Base-by-base conservation (phyloP, 2,797 vertebrate species). In the Sebastes minor region DNA sequence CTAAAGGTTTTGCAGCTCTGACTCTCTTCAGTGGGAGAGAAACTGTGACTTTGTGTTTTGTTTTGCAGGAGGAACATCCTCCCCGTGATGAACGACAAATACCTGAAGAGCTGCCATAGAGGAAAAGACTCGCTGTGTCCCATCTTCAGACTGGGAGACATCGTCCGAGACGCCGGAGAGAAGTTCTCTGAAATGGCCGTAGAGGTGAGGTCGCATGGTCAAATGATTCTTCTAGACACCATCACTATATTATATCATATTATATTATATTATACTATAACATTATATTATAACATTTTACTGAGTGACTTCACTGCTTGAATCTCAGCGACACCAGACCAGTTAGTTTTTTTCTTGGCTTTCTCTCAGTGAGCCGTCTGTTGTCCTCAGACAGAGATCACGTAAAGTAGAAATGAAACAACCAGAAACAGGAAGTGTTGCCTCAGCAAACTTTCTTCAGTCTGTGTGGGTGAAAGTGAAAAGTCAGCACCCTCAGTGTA, bases 131-230 rank as follows among this genome's bases (percentile, higher is more conserved):
- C 88, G 0, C 75, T 92, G 64, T 98, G 97, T 80, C 97, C 97
- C 1, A 95, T 98, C 88, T 98, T 98, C 91, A 94, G 90, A 22
- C 94, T 98, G 32, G 95, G 96, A 67, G 96, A 97, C 68, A 87
- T 97, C 2, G 91, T 97, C 12, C 82, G n/a, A 25, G 95, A 96
- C 76, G 95, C 95, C 3, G 94, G 95, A 38, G 95, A 98, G 42
- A 95, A 94, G 68, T 98, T 98, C 91, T 92, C 96, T 8, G 91
- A 94, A 1, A 87, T 97, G 86, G 95, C 97, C 0, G 56, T 98
- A 49, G 94, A 97, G 97, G 97, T 98, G 81, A 23, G 35, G 3
- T 18, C 8, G 12, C 18, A 49, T 7, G 57, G 23, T n/a, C 4
- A 5, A 3, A 35, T n/a, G 6, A 42, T 61, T 71, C 20, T 38